A percentile compares a stretch with the other conserved stretches of the same genome.
These are phyloP conservation scores for Drosophila koepferae DNA, from an alignment of 2,888 invertebrate genomes.

Conservation along the genomic window DNA sequence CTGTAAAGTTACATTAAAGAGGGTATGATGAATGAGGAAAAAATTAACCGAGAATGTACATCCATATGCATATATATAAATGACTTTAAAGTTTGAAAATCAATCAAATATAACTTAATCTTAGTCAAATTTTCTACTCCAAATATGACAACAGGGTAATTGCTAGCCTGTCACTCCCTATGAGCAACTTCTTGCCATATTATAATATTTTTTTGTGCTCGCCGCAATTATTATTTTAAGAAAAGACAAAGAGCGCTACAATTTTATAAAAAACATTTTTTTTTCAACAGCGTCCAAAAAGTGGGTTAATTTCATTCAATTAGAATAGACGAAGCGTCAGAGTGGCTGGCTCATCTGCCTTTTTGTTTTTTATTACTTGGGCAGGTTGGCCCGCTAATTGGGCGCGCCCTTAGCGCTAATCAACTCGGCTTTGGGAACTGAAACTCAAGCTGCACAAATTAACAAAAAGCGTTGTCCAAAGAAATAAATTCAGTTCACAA, in stretches of 20 bases:
- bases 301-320: conserved; percentile 78
- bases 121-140: fast-evolving
- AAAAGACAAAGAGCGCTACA: conserved; percentile 53
- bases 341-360: conserved; percentile 20
- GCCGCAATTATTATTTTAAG: conserved; percentile 63
- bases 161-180: not conserved
- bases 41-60: not conserved
- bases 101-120: too few relatives aligned
- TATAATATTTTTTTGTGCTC: conserved; percentile 10
- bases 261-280: conserved; percentile 21
- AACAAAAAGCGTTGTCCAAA: conserved; percentile 31
- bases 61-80: not conserved
- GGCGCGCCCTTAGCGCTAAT: conserved; percentile 59
- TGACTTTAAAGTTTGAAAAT: too few relatives aligned
- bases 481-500: not conserved
- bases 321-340: conserved; percentile 57
- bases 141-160: not conserved
- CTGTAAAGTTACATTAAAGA: not conserved
- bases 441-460: conserved; percentile 53
- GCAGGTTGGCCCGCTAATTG: conserved; percentile 66
- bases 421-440: conserved; percentile 60
- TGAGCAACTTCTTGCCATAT: not conserved
- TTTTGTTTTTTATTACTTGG: conserved; percentile 51
- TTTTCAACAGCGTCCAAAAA: conserved; percentile 59
- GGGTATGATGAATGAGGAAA: not conserved